Evolutionary conservation across 2,113 vertebrate species (phyloP).

Genomic region (Cavia aperea): DNA sequence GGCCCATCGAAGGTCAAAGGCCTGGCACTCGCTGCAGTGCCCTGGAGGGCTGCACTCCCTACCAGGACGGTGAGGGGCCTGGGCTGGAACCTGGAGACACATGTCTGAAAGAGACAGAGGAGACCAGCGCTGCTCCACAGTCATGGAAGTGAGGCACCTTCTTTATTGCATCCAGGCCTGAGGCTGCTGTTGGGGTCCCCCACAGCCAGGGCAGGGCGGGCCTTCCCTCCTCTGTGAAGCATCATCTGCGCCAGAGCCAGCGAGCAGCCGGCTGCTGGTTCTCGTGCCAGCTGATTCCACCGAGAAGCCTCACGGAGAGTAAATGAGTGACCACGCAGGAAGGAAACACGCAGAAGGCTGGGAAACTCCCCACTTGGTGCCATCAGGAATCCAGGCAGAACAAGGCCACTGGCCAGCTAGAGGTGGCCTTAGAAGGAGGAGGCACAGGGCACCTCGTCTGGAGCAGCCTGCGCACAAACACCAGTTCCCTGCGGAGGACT

Average conservation of each 20-base stretch:
- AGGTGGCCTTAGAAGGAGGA: not conserved
- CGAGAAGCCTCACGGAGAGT: not conserved
- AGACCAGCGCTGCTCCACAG: not conserved
- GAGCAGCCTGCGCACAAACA: not conserved
- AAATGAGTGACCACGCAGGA: not conserved
- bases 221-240: too few relatives aligned
- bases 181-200: not conserved
- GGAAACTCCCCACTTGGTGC: not conserved
- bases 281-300: not conserved
- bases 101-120: not conserved
- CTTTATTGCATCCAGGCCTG: not conserved
- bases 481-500: not conserved
- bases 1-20: not conserved
- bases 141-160: too few relatives aligned
- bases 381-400: not conserved
- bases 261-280: not conserved
- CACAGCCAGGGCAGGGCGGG: too few relatives aligned
- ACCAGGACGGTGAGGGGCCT: not conserved
- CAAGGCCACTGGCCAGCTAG: not conserved
- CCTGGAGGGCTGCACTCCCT: not conserved
- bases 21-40: not conserved
- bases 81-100: not conserved
- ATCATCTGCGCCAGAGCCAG: not conserved
- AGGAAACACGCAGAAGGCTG: not conserved
- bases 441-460: not conserved